phyloP scores from a whole-genome alignment of 1,140 invertebrate species.

The Hylyphantes graminicola region DNA sequence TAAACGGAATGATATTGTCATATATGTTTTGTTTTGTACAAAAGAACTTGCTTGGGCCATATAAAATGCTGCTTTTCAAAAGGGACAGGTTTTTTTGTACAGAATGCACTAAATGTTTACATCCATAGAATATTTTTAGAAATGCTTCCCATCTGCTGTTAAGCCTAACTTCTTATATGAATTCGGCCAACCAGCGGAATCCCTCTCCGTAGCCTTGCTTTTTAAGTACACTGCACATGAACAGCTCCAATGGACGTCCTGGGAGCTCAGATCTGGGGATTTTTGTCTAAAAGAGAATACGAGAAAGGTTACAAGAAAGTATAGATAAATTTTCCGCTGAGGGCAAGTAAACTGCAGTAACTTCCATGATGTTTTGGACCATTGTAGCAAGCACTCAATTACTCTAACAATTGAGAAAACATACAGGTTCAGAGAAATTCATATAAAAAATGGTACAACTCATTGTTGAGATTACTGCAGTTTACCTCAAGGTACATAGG shows the following conservation, averaged over 20 bases:
- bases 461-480: too few relatives aligned
- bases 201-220: slow-evolving; percentile 99
- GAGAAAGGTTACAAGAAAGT: slow-evolving; percentile 2
- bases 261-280: slow-evolving; percentile 63
- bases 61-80: slow-evolving; percentile 13
- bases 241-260: slow-evolving; percentile 93
- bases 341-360: too few relatives aligned
- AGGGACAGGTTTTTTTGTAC: not conserved
- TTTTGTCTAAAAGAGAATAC: slow-evolving; percentile 60
- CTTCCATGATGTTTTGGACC: too few relatives aligned
- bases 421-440: too few relatives aligned
- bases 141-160: not conserved
- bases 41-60: not conserved
- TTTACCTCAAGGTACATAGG: too few relatives aligned
- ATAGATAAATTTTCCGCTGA: too few relatives aligned
- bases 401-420: too few relatives aligned
- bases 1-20: slow-evolving; percentile 1
- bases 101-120: slow-evolving; percentile 3
- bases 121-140: not conserved
- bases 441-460: too few relatives aligned
- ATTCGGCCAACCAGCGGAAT: slow-evolving; percentile 99
- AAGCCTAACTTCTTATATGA: slow-evolving; percentile 73
- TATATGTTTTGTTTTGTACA: not conserved
- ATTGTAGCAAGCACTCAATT: too few relatives aligned
- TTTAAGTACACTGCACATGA: slow-evolving; percentile 99